phyloP scores from a whole-genome alignment of 2,888 invertebrate species.

The Cistogaster globosa region DNA sequence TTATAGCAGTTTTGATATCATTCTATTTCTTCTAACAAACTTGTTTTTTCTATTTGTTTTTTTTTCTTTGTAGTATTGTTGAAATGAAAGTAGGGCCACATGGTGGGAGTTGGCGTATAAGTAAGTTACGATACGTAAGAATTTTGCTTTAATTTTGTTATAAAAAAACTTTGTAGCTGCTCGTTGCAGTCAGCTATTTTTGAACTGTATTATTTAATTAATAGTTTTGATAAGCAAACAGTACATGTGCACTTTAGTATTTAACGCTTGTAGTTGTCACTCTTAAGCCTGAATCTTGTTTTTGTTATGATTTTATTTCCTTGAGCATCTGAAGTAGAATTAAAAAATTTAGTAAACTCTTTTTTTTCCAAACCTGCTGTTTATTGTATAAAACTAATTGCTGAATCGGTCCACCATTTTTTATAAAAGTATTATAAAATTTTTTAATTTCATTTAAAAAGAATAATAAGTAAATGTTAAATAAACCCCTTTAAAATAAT shows the following conservation, averaged over 20 bases:
- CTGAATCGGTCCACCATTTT: slow-evolving; percentile 54
- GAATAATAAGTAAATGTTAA: background rate
- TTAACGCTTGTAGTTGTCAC: background rate
- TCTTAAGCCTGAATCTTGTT: background rate
- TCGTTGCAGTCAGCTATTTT: slow-evolving; percentile 54
- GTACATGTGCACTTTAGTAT: slow-evolving; percentile 20
- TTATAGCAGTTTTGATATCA: slow-evolving; percentile 68
- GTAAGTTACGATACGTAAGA: background rate
- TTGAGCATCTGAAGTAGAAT: slow-evolving; percentile 9
- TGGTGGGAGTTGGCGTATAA: slow-evolving; percentile 64
- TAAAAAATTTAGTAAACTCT: slow-evolving; percentile 39
- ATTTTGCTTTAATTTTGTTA: slow-evolving; percentile 48
- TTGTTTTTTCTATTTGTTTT: background rate
- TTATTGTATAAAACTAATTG: slow-evolving; percentile 51
- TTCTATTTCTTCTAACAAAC: slow-evolving; percentile 1
- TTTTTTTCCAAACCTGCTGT: slow-evolving; percentile 31
- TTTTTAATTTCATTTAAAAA: slow-evolving; percentile 37
- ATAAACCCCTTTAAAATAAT: slow-evolving; percentile 13
- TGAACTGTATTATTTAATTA: slow-evolving; percentile 69
- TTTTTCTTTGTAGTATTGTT: background rate
- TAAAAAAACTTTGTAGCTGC: slow-evolving; percentile 9
- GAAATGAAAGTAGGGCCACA: slow-evolving; percentile 61
- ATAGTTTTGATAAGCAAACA: slow-evolving; percentile 50
- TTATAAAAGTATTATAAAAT: slow-evolving; percentile 42
- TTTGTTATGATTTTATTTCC: slow-evolving; percentile 42